Percentiles rank a stretch among this genome's conserved stretches.
phyloP scores from a whole-genome alignment of 2,113 vertebrate genomes.

The Podilymbus podiceps region DNA sequence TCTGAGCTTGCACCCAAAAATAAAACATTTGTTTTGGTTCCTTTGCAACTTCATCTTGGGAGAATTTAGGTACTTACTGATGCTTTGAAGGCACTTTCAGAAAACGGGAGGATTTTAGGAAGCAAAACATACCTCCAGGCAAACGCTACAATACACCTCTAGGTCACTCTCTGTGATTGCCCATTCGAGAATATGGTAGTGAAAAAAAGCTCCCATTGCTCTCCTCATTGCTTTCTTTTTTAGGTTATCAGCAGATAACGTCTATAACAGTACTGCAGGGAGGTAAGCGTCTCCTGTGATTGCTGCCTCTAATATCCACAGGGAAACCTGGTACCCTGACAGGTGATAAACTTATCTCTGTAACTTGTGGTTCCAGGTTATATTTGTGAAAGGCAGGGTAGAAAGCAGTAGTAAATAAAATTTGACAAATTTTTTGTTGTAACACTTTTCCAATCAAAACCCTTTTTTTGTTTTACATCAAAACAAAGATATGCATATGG shows the following conservation, averaged over 20 bases:
- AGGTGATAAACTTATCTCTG: background rate
- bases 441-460: background rate
- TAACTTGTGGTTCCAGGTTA: background rate
- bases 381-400: background rate
- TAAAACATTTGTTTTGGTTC: background rate
- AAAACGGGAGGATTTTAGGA: background rate
- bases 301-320: background rate
- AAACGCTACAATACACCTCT: background rate
- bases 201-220: background rate
- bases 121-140: background rate
- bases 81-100: background rate
- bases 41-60: background rate
- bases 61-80: background rate
- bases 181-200: background rate
- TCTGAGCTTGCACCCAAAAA: background rate
- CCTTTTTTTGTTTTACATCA: background rate
- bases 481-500: accelerated
- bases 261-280: background rate
- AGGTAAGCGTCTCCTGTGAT: background rate
- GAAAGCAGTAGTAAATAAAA: background rate
- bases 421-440: background rate
- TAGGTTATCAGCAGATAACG: background rate
- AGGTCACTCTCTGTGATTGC: background rate
- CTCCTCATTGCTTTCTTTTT: background rate
- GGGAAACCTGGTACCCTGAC: background rate